Conservation (phyloP, 2,888 invertebrate species). For the Dryomyza anilis region DNA sequence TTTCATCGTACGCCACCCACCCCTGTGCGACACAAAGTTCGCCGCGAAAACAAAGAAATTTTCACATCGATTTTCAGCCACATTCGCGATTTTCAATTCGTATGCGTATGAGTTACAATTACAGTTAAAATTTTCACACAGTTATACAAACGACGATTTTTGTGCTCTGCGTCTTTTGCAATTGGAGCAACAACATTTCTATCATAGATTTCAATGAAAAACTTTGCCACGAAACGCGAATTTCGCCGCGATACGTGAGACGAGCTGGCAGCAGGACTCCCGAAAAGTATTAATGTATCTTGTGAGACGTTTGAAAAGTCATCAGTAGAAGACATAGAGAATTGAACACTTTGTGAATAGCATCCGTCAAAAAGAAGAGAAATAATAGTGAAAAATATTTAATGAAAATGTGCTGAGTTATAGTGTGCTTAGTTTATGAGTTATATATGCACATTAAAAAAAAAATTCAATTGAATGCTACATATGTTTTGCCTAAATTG, state of each 20-base stretch:
- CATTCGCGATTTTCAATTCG: conserved; percentile 10
- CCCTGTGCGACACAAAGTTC: no score
- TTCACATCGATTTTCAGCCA: conserved; percentile 16
- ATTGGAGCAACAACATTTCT: no score
- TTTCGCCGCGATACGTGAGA: conserved; percentile 15
- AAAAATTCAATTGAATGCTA: no score
- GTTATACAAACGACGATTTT: conserved; percentile 19
- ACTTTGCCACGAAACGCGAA: conserved; percentile 15
- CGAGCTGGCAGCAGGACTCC: not conserved
- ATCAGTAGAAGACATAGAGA: no score
- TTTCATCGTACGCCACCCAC: not conserved
- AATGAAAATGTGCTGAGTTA: not conserved
- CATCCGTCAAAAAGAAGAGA: not conserved
- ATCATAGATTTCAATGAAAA: conserved; percentile 21
- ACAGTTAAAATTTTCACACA: conserved; percentile 11
- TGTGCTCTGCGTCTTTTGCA: no score
- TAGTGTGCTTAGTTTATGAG: not conserved
- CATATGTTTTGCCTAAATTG: no score
- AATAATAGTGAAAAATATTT: not conserved
- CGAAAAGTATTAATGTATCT: conserved; percentile 30
- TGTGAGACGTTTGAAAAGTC: conserved; percentile 25
- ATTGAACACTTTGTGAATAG: not conserved
- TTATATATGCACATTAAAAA: no score
- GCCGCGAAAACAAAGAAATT: not conserved
- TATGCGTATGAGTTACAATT: conserved; percentile 10